These are phyloP conservation scores for Latrodectus elegans DNA, from an alignment of 2,888 invertebrate genomes.

Conservation along the genomic window DNA sequence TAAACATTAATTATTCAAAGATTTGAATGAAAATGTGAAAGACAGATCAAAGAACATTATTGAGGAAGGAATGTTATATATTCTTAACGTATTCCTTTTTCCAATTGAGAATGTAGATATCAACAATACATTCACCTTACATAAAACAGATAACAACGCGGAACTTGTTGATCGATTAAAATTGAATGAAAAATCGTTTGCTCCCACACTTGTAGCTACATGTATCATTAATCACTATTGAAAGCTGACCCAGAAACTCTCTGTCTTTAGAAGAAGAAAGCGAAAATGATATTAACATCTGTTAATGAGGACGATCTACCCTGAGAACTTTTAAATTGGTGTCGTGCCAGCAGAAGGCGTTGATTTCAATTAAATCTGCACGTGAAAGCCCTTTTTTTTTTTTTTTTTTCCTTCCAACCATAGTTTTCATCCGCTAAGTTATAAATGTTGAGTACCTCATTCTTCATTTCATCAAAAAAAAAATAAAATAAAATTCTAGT, in stretches of 20 bases:
- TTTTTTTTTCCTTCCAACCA: neutral
- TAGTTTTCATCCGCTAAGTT: too few relatives aligned
- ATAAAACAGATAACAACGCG: neutral
- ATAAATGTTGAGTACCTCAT: too few relatives aligned
- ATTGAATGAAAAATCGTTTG: neutral
- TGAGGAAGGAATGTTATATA: too few relatives aligned
- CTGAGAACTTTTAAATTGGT: slow-evolving; percentile 26
- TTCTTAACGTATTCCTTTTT: too few relatives aligned
- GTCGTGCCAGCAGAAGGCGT: slow-evolving; percentile 17
- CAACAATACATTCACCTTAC: too few relatives aligned
- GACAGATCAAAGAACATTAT: too few relatives aligned
- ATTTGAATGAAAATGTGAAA: too few relatives aligned
- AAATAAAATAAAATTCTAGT: too few relatives aligned
- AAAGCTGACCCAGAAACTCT: slow-evolving; percentile 49
- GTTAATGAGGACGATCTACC: slow-evolving; percentile 31
- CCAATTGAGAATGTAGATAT: too few relatives aligned
- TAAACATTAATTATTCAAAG: too few relatives aligned
- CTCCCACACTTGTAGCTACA: slow-evolving; percentile 22
- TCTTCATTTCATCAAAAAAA: too few relatives aligned
- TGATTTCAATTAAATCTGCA: neutral
- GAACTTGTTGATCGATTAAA: neutral
- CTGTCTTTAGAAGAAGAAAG: slow-evolving; percentile 8
- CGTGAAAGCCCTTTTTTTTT: neutral
- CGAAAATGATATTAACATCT: neutral
- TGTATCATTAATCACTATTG: slow-evolving; percentile 42